These are phyloP conservation scores for Diprion similis DNA, from an alignment of 1,140 invertebrate genomes.

Conservation along the genomic window DNA sequence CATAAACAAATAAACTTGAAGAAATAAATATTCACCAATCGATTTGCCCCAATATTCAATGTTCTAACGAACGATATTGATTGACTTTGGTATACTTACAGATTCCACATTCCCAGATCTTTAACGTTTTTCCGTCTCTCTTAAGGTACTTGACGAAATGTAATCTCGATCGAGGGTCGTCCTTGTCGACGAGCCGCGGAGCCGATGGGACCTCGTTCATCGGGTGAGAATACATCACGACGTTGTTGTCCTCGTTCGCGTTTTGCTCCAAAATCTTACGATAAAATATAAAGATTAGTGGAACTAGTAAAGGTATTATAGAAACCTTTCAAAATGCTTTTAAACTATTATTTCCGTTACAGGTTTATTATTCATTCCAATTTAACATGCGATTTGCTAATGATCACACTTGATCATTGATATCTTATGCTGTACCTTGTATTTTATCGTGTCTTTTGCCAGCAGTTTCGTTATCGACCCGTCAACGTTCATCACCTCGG, in stretches of 20 bases:
- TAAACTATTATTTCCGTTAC: not conserved
- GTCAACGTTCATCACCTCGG: conserved; percentile 40
- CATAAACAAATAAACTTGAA: too few relatives aligned
- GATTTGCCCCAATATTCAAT: too few relatives aligned
- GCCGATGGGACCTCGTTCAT: conserved; percentile 32
- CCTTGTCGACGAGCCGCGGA: conserved; percentile 55
- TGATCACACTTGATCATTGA: too few relatives aligned
- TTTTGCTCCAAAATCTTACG: conserved; percentile 36
- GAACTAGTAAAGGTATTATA: too few relatives aligned
- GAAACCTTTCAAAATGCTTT: not conserved
- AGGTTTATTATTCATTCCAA: too few relatives aligned
- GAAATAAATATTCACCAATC: too few relatives aligned
- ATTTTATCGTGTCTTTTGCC: conserved; percentile 40
- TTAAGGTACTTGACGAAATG: conserved; percentile 73
- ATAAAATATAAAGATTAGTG: too few relatives aligned
- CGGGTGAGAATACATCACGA: conserved; percentile 40
- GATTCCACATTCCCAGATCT: conserved; percentile 71
- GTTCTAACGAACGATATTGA: too few relatives aligned
- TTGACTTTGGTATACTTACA: conserved; percentile 60
- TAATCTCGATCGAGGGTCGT: conserved; percentile 60
- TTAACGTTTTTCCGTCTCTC: conserved; percentile 67
- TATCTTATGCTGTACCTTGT: conserved; percentile 26
- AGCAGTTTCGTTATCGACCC: conserved; percentile 37
- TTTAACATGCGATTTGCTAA: too few relatives aligned
- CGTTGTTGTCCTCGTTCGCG: conserved; percentile 36